phyloP scores from a whole-genome alignment of 2,888 invertebrate genomes.

The Orthosia gothica region DNA sequence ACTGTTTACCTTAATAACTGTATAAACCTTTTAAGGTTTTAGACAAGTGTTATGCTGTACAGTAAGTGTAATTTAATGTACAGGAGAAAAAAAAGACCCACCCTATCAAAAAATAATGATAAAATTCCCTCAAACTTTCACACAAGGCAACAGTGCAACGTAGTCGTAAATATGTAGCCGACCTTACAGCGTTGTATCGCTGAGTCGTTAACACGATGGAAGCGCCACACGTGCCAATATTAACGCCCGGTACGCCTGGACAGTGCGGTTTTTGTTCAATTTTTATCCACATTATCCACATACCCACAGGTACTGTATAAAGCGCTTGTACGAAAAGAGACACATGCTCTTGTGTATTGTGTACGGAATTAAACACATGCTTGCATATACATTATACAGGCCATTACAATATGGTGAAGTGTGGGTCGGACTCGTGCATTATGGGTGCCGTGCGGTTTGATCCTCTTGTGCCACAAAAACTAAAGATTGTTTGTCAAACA shows the following conservation, averaged over 20 bases:
- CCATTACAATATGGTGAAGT: not conserved
- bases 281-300: conserved; percentile 43
- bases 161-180: conserved; percentile 22
- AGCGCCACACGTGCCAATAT: conserved; percentile 64
- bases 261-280: conserved; percentile 69
- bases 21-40: no score
- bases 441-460: no score
- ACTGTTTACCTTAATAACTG: no score
- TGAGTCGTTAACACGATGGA: conserved; percentile 65
- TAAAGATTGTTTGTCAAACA: no score
- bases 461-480: no score
- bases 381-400: not conserved
- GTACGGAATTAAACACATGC: conserved; percentile 1
- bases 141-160: not conserved
- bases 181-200: conserved; percentile 56
- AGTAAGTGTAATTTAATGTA: no score
- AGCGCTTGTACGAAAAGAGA: not conserved
- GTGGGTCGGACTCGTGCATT: no score
- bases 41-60: no score
- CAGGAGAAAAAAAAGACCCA: no score
- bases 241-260: conserved; percentile 62
- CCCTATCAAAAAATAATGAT: not conserved
- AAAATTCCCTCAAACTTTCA: not conserved
- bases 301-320: not conserved
- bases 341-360: conserved; percentile 1